Evolutionary conservation across 2,888 invertebrate species (phyloP).

Genomic region (Phortica magna): DNA sequence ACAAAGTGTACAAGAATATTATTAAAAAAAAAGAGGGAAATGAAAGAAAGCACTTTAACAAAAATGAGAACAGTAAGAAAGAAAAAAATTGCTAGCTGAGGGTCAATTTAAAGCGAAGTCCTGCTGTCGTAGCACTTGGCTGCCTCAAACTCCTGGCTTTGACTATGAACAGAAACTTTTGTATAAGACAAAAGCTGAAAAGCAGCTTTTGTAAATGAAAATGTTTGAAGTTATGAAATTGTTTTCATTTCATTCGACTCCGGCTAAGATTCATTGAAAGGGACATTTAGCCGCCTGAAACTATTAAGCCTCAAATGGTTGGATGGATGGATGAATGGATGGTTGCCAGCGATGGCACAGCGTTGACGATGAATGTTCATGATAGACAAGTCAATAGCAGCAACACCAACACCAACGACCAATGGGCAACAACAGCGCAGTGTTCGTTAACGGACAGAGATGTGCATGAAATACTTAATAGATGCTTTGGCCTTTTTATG

Average conservation of each 20-base stretch:
- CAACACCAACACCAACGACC: no score
- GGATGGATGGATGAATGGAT: background rate
- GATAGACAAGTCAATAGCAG: background rate
- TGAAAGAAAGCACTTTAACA: background rate
- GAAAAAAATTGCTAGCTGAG: background rate
- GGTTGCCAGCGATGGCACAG: no score
- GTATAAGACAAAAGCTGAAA: constrained; percentile 31
- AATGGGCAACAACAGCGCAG: background rate
- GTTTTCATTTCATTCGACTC: constrained; percentile 15
- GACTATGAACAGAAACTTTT: background rate
- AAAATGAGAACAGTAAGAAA: background rate
- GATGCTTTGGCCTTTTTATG: background rate
- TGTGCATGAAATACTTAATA: constrained; percentile 9
- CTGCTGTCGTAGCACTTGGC: background rate
- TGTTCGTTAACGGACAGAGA: background rate
- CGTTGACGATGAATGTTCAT: background rate
- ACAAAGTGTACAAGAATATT: background rate
- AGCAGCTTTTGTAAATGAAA: constrained; percentile 24
- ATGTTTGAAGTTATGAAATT: constrained; percentile 24
- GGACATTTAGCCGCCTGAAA: constrained; percentile 7
- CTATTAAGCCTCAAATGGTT: constrained; percentile 1
- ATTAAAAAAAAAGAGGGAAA: background rate
- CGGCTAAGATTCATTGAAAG: constrained; percentile 17
- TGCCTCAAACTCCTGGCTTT: background rate
- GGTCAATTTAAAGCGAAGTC: background rate